Evolutionary conservation across 1,140 invertebrate species (phyloP), one percentile per base, ranked within the genome.

Genomic region (Idris sp.): DNA sequence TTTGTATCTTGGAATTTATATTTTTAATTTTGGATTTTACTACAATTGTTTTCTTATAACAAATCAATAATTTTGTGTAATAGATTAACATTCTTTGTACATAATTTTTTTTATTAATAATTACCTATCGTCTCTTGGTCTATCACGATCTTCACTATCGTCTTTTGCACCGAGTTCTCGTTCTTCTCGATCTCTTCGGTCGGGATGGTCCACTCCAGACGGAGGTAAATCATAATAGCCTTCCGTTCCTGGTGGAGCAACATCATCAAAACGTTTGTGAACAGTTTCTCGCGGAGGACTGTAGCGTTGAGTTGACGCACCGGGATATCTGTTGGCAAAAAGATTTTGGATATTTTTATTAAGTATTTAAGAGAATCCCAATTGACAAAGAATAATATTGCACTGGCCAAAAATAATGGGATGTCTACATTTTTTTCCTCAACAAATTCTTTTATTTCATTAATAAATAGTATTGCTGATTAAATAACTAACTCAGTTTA

Each of bases 191-290:
- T 81, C 14, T 65, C 40, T 41, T 40, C 81, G 81, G 15, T 86
- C 84, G 3, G 81, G 75, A 73, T 85, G 81, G 68, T 87, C 86
- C 11, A 87, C 81, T n/a, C 86, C 86, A 2, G 86, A 85, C n/a
- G 86, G 86, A 22, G 86, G 84, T 1, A 87, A 64, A 35, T 88
- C 86, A 30, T 88, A 87, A 67, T 88, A 88, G 0, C 85, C 86
- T 30, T 88, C 86, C 1, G 86, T 88, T 10, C 86, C 86, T n/a
- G 86, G 86, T 6, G 86, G 86, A 10, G 85, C 86, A 8, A 88
- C 86, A 19, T 88, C 86, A 11, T 88, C 86, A 33, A 87, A 87
- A 33, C 85, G 72, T 54, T 88, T 88, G 10, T 83, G 80, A 33
- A 79, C 36, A 4, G 72, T 16, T 40, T 86, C 83, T 4, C 83